Evolutionary conservation across 2,797 vertebrate genomes (phyloP), one percentile per base, ranked within the genome.

Genomic region (Mus caroli): DNA sequence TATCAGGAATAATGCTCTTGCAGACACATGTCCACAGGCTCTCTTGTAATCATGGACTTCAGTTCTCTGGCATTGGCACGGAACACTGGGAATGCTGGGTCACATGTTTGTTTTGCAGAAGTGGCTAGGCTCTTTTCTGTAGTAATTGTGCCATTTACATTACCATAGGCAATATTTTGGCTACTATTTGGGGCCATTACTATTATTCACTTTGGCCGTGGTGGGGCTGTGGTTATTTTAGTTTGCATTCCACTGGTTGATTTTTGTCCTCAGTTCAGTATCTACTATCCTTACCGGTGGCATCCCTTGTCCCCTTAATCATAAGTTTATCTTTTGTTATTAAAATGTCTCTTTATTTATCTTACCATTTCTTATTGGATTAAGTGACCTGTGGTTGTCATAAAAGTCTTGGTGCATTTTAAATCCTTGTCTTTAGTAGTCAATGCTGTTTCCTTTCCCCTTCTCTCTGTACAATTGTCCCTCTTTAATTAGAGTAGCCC

Each of bases 291-390:
- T 5, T 17, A 19, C 4, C 7, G 54, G 1, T 17, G 2, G 46
- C 88, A 64, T 10, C 26, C 9, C 10, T 6, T 4, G 15, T 10
- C 50, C 9, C 50, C 50, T 50, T 50, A 10, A 52, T 15, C 11
- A 22, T 60, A 8, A 82, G 54, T 26, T 17, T 7, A 52, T 85
- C 58, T 67, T 88, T 34, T 17, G 40, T 54, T 28, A 62, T 19
- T 67, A 64, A 85, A 94, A 76, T 84, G 19, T 84, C 54, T 77
- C 20, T 52, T 54, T 43, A 26, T 56, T 7, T 58, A 26, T 90
- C 92, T 77, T 78, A 54, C 6, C 24, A 34, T 86, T 95, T 94
- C 75, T 86, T 71, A 86, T 20, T 22, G 75, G 31, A 26, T n/a
- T 89, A 9, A 50, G 22, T 84, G n/a, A 28, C 52, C 52, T 88